Conservation (phyloP, 2,888 invertebrate genomes). For the Lordiphosa andalusiaca region DNA sequence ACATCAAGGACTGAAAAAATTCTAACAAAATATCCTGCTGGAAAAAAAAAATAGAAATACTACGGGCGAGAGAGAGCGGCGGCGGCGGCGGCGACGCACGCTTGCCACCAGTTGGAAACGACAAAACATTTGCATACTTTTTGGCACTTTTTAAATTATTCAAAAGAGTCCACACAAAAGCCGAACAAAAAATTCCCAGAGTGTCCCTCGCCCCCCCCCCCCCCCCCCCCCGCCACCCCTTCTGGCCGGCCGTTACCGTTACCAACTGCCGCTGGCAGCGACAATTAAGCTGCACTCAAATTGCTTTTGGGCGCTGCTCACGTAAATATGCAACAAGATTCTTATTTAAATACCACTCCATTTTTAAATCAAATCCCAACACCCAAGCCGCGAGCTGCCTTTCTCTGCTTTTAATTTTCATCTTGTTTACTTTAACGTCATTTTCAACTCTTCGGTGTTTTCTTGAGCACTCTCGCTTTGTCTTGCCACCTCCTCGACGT, state of each 20-base stretch:
- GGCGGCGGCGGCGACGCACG: too few relatives aligned
- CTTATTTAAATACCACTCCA: slow-evolving; percentile 74
- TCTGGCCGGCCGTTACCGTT: background rate
- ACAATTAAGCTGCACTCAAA: slow-evolving; percentile 73
- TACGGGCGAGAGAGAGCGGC: too few relatives aligned
- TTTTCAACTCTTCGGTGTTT: slow-evolving; percentile 75
- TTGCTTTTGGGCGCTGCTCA: slow-evolving; percentile 43
- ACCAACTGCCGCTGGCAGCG: slow-evolving; percentile 28
- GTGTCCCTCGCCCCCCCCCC: slow-evolving; percentile 17
- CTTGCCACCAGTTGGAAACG: too few relatives aligned
- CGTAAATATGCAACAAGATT: slow-evolving; percentile 69
- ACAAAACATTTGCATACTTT: slow-evolving; percentile 67
- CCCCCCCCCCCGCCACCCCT: too few relatives aligned
- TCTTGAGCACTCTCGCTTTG: slow-evolving; percentile 62
- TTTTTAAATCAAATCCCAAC: slow-evolving; percentile 72
- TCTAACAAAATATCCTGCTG: too few relatives aligned
- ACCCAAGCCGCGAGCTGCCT: slow-evolving; percentile 33
- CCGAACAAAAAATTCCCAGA: slow-evolving; percentile 33
- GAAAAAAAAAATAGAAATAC: too few relatives aligned
- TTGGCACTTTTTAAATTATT: slow-evolving; percentile 69
- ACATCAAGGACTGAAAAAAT: too few relatives aligned
- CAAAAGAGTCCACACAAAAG: slow-evolving; percentile 56
- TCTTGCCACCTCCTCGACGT: slow-evolving; percentile 11
- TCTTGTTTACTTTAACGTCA: slow-evolving; percentile 77
- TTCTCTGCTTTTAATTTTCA: slow-evolving; percentile 66